A percentile compares a stretch with the other conserved stretches of the same genome.
Evolutionary conservation across 2,888 invertebrate species (phyloP).

Genomic region (Macrophya annulata): DNA sequence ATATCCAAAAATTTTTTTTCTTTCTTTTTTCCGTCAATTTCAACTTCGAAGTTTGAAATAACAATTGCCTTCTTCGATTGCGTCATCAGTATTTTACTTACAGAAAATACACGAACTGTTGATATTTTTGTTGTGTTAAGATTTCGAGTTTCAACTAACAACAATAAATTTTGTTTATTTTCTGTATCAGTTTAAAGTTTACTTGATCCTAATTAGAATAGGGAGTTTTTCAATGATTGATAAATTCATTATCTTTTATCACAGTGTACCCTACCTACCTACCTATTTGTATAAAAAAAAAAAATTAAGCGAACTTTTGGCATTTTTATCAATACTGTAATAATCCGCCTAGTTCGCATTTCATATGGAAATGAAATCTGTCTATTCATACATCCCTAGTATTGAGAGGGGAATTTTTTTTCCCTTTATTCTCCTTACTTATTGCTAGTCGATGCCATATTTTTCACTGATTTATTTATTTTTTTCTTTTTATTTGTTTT

Average conservation of each 20-base stretch:
- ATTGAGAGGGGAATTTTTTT: background rate
- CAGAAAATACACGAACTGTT: background rate
- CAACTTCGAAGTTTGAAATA: background rate
- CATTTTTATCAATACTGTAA: background rate
- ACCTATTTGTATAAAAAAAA: background rate
- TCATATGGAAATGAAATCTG: background rate
- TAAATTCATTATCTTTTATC: background rate
- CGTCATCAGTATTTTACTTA: background rate
- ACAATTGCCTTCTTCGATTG: background rate
- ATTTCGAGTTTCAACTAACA: background rate
- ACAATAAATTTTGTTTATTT: constrained; percentile 7
- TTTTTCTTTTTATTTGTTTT: background rate
- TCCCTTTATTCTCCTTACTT: background rate
- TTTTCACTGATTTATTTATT: background rate
- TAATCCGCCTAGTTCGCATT: background rate
- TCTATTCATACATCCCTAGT: background rate
- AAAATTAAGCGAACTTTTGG: background rate
- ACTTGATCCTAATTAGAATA: background rate
- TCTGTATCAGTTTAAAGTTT: background rate
- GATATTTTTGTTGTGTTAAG: background rate
- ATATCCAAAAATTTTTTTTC: no score
- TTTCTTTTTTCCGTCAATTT: no score
- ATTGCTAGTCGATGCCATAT: background rate
- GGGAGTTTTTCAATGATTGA: constrained; percentile 6
- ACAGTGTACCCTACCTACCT: no score